Evolutionary conservation across 2,113 vertebrate genomes (phyloP).

Genomic region (Uria lomvia): DNA sequence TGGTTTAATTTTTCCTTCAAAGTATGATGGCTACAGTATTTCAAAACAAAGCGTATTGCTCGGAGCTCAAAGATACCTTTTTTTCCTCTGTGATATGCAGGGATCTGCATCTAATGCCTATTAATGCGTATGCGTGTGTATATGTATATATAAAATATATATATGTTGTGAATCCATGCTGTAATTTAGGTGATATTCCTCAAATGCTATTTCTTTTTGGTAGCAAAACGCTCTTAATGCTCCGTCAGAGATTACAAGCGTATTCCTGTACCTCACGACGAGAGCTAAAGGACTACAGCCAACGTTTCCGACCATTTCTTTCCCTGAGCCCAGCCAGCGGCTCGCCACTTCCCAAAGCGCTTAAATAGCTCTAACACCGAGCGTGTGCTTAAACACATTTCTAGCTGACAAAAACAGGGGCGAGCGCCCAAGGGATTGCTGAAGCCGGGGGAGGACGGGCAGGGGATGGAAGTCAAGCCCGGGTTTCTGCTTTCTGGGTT

Average conservation of each 20-base stretch:
- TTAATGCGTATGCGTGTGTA: too few species aligned
- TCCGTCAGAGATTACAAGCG: neutral
- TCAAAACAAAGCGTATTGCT: neutral
- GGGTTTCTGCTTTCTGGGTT: accelerated
- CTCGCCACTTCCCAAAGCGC: accelerated
- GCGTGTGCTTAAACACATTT: neutral
- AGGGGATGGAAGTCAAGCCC: neutral
- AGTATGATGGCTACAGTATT: neutral
- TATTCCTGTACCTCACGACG: neutral
- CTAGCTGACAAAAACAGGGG: neutral
- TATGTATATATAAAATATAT: accelerated
- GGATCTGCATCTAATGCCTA: neutral
- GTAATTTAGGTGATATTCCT: neutral
- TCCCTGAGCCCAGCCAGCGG: neutral
- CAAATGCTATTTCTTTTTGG: neutral
- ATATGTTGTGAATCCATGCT: accelerated
- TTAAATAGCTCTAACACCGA: accelerated
- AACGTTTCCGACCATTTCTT: neutral
- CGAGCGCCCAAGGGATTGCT: neutral
- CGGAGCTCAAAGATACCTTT: neutral
- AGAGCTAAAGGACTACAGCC: neutral
- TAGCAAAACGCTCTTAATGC: neutral
- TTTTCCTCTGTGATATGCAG: neutral
- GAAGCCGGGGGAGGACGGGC: neutral
- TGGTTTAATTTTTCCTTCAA: neutral